Base-by-base conservation (phyloP, 2,113 vertebrate species). In the Protobothrops mucrosquamatus region DNA sequence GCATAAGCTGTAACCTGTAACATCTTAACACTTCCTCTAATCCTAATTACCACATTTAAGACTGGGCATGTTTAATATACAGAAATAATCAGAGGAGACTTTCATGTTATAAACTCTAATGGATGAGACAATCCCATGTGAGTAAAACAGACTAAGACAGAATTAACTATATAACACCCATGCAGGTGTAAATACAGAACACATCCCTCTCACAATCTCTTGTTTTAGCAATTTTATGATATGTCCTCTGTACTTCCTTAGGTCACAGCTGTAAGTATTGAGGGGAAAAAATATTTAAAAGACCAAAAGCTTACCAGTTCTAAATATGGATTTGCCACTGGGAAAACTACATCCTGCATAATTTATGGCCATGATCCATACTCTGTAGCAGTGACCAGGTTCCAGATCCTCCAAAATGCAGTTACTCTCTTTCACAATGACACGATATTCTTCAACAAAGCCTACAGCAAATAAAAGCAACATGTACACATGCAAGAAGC, bases 321-420 rank as follows among this genome's bases (percentile, higher is more conserved):
- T 98, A 97, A 99, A 99, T 96, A 96, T 29, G 5, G 97, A 97
- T 95, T 99, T 98, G 93, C 99, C 98, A 59, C 98, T 99, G 93
- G 99, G 99, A 94, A 99, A 97, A 93, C 99, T 99, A 96, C 99
- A 99, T 92, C 99, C 99, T 0, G 98, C 98, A 93, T 98, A 97
- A 95, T 99, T 99, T 96, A 99, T 98, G 88, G 99, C 99, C 99
- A 99, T 99, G 94, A 99, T 98, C 99, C 99, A 99, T 89, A 99
- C 99, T 90, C 98, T 98, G 96, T 99, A 99, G 90, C 96, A 98
- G 95, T 90, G 98, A 96, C 99, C 98, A 48, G 99, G 98, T 88
- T 99, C 99, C 96, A 99, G 95, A 93, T 99, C 99, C 96, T 99
- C 99, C 97, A 99, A 98, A 92, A 98, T 98, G 93, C 99, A 99